phyloP scores from a whole-genome alignment of 2,888 invertebrate species.

The Ophion obscuratus region DNA sequence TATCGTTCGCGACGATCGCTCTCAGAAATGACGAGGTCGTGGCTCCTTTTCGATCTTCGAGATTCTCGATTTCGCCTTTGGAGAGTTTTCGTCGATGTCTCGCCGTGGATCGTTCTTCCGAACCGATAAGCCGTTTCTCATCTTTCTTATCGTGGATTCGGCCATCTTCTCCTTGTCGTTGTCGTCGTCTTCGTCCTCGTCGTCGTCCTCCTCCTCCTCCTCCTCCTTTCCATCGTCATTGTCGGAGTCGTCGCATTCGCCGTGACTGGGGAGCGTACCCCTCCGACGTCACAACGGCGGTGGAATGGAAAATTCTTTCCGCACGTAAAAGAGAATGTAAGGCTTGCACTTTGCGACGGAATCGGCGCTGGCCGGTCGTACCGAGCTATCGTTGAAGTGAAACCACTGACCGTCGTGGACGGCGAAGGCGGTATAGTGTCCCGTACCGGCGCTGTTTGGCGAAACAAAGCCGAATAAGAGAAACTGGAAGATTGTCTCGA shows the following conservation, averaged over 20 bases:
- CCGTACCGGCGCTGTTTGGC: slow-evolving; percentile 90
- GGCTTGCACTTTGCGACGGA: slow-evolving; percentile 92
- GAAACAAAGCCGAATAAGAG: neutral
- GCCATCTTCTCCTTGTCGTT: neutral
- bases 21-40: slow-evolving; percentile 63
- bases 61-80: slow-evolving; percentile 59
- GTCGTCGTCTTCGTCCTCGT: slow-evolving; percentile 25
- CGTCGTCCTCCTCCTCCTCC: slow-evolving; percentile 39
- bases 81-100: slow-evolving; percentile 45
- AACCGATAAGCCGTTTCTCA: slow-evolving; percentile 19
- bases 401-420: slow-evolving; percentile 92
- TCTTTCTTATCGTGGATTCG: neutral
- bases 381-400: slow-evolving; percentile 94
- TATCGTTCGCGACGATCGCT: neutral
- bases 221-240: slow-evolving; percentile 65
- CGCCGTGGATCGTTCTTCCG: slow-evolving; percentile 33
- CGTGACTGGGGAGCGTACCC: slow-evolving; percentile 41
- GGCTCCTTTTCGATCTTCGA: slow-evolving; percentile 65
- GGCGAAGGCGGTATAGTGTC: slow-evolving; percentile 94
- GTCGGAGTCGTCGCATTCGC: slow-evolving; percentile 67
- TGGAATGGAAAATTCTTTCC: slow-evolving; percentile 86
- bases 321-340: slow-evolving; percentile 93
- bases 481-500: neutral
- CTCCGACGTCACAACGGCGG: slow-evolving; percentile 81
- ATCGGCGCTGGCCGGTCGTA: slow-evolving; percentile 88